These are phyloP conservation scores for Cheilosia variabilis DNA, from an alignment of 2,888 invertebrate species.

Conservation along the genomic window DNA sequence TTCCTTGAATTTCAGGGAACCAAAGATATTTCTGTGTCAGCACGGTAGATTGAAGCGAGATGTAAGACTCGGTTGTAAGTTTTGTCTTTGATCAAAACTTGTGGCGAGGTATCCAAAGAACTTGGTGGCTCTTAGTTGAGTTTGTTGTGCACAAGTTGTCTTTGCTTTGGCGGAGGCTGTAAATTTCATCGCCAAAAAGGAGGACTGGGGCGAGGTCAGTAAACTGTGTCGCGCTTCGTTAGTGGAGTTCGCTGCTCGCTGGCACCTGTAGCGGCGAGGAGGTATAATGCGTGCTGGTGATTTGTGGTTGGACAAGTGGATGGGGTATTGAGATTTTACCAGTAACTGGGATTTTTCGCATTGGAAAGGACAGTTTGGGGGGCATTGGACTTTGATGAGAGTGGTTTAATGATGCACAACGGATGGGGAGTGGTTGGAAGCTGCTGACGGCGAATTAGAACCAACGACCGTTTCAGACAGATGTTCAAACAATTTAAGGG, in stretches of 20 bases:
- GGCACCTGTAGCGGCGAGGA: not conserved
- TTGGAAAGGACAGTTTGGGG: too few relatives aligned
- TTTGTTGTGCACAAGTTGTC: not conserved
- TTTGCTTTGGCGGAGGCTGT: not conserved
- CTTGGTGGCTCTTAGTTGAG: not conserved
- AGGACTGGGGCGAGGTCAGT: not conserved
- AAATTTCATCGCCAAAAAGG: conserved; percentile 9
- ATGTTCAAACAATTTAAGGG: too few relatives aligned
- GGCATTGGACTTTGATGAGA: too few relatives aligned
- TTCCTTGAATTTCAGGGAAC: conserved; percentile 7
- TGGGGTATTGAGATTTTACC: not conserved
- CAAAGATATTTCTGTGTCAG: conserved; percentile 15
- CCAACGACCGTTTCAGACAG: too few relatives aligned
- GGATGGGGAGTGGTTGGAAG: too few relatives aligned
- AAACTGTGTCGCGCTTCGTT: conserved; percentile 7
- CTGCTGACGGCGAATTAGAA: too few relatives aligned
- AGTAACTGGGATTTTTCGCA: not conserved
- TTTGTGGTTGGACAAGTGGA: not conserved
- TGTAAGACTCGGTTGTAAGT: conserved; percentile 1
- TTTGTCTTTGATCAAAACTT: conserved; percentile 1
- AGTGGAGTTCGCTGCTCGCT: not conserved
- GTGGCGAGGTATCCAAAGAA: not conserved
- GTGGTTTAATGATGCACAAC: too few relatives aligned
- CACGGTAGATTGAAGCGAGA: not conserved
- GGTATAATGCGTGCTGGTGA: not conserved